A percentile compares a stretch with the other conserved stretches of the same genome.
Evolutionary conservation across 2,797 vertebrate genomes (phyloP).

Genomic region (Sebastes taczanowskii): DNA sequence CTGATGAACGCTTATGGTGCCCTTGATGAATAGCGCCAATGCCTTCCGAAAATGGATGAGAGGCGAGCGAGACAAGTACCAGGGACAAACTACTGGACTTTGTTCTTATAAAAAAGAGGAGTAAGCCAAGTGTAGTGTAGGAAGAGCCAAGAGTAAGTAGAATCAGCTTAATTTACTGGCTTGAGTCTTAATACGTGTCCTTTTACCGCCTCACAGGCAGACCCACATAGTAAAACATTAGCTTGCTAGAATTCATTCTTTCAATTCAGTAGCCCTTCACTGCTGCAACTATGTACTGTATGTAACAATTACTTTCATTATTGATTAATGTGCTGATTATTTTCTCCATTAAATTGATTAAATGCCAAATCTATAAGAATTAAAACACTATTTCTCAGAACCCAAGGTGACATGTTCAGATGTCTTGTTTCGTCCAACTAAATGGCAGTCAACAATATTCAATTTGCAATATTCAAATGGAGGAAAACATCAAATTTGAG

Average conservation of each 20-base stretch:
- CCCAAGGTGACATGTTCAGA: neutral
- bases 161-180: constrained; percentile 43
- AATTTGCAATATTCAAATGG: neutral
- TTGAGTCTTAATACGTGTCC: constrained; percentile 19
- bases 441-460: neutral
- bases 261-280: neutral
- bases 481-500: neutral
- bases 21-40: constrained; percentile 61
- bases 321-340: neutral
- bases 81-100: constrained; percentile 37
- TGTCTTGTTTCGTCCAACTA: neutral
- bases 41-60: constrained; percentile 47
- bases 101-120: constrained; percentile 18
- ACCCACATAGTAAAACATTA: constrained; percentile 29
- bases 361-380: neutral
- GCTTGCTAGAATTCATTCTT: constrained; percentile 25
- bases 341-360: neutral
- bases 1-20: constrained; percentile 66
- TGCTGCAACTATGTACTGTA: neutral
- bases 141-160: constrained; percentile 33
- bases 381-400: neutral
- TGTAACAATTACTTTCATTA: neutral
- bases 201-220: neutral
- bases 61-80: constrained; percentile 34
- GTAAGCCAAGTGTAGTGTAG: constrained; percentile 21